Base-by-base conservation (phyloP, 2,888 invertebrate genomes). In the Camptogramma bilineatum region DNA sequence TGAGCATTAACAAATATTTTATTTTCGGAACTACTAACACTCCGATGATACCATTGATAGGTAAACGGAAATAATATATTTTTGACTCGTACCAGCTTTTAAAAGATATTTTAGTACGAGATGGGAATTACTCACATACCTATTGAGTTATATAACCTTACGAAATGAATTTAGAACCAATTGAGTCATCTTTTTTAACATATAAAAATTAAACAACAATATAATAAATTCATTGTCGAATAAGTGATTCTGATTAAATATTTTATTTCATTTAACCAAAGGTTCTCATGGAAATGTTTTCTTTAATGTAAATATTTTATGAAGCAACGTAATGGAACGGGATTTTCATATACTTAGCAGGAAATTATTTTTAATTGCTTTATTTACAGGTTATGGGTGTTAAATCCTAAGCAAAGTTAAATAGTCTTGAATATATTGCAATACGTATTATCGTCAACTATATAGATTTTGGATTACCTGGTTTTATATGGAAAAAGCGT, bases 301-400 rank as follows among this genome's bases (percentile, higher is more conserved):
- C 44, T 44, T 42, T 42, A 8, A 16, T 17, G 44, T 44, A 17
- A 44, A 17, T 44, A 44, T 44, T 44, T 44, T 44, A 44, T 44
- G 44, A 44, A 44, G 44, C 16, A 44, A 44, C 4, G 4, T 44
- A 7, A 8, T 44, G 17, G 16, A 17, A 44, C 44, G 17, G 44
- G 44, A 17, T 44, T 44, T 44, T 44, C 17, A 17, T 5, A 16
- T 16, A n/a, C n/a, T n/a, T n/a, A 8, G 7, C 44, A 4, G 44
- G 16, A 44, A 44, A 44, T 16, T 16, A 44, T 44, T 16, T 7
- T 13, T 39, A 39, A 39, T 39, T 39, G 34, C 10, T 44, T 44
- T 44, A 17, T 44, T 8, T 8, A 44, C 44, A 7, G 17, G 16
- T 44, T 44, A 44, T 17, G 16, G 39, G 39, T 39, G 34, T 34